phyloP scores from a whole-genome alignment of 1,140 invertebrate species.

The Helicoverpa zea region DNA sequence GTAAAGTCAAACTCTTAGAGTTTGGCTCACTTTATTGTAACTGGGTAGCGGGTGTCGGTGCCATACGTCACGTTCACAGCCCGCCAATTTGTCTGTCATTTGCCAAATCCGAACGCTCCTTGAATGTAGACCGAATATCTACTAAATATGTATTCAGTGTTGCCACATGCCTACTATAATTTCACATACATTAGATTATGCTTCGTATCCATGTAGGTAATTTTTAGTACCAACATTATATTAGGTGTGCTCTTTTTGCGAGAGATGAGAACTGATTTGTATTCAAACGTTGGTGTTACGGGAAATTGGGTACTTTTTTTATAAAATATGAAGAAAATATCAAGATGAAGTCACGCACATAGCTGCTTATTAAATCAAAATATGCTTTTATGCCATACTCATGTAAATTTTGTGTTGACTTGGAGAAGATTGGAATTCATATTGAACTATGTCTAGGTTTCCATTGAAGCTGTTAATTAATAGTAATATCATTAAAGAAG shows the following conservation, averaged over 20 bases:
- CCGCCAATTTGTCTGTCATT: conserved; percentile 73
- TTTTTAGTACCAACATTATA: conserved; percentile 44
- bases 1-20: conserved; percentile 50
- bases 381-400: conserved; percentile 28
- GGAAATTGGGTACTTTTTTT: conserved; percentile 42
- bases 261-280: conserved; percentile 43
- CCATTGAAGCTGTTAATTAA: background rate
- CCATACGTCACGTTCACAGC: conserved; percentile 67
- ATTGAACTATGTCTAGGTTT: conserved; percentile 15
- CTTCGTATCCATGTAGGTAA: conserved; percentile 48
- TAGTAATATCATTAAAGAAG: background rate
- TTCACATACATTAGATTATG: conserved; percentile 51
- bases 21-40: conserved; percentile 55
- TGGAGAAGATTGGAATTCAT: conserved; percentile 12
- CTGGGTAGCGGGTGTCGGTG: conserved; percentile 54
- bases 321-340: conserved; percentile 47
- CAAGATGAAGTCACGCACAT: conserved; percentile 42
- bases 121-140: conserved; percentile 61
- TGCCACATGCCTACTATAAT: conserved; percentile 51
- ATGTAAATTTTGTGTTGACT: conserved; percentile 13
- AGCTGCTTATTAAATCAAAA: conserved; percentile 41
- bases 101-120: conserved; percentile 67
- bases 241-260: background rate
- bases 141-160: conserved; percentile 62
- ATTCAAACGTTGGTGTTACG: conserved; percentile 40